Evolutionary conservation across 1,140 invertebrate genomes (phyloP), one percentile per base, ranked within the genome.

Genomic region (Drosophila erecta): DNA sequence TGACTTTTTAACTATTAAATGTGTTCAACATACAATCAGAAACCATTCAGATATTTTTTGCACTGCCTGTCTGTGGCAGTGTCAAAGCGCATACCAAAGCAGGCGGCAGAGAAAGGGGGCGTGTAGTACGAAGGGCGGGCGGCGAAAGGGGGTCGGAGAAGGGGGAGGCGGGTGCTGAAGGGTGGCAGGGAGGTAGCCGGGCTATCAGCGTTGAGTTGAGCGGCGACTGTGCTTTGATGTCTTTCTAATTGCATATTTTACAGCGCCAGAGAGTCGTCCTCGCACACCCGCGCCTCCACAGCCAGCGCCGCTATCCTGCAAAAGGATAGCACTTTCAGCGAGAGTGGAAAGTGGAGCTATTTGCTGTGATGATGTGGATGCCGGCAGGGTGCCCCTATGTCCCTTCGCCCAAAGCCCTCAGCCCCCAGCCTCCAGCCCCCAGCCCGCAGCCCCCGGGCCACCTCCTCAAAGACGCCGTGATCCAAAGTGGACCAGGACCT

Each of bases 181-280:
- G 59, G n/a, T 4, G 37, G 37, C 15, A n/a, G 64, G 44, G 40
- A 65, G 44, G 35, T 12, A 49, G 66, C 65, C 58, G 64, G 60
- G 40, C 73, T 76, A 60, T 76, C 61, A 76, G 54, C 54, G 55
- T 35, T 67, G 75, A 57, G 75, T 55, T 76, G 75, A 57, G 75
- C 75, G 75, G 73, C 62, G 67, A 35, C 65, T 78, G 60, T 57
- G 84, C 84, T 89, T 89, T 89, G 84, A 89, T 89, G 85, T 90
- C 67, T 83, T 84, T 89, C 84, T 89, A 89, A 89, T 89, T 89
- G 84, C 84, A 89, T 89, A 89, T 89, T 89, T 89, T 89, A 89
- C 79, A 87, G 84, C 73, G 85, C 79, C 73, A 72, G 64, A 69
- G 65, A 89, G 65, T 67, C 57, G 54, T 47, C 60, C 49, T 47